Percentiles rank a stretch among this genome's conserved stretches.
phyloP scores from a whole-genome alignment of 2,888 invertebrate genomes.

The Tetragonisca angustula region DNA sequence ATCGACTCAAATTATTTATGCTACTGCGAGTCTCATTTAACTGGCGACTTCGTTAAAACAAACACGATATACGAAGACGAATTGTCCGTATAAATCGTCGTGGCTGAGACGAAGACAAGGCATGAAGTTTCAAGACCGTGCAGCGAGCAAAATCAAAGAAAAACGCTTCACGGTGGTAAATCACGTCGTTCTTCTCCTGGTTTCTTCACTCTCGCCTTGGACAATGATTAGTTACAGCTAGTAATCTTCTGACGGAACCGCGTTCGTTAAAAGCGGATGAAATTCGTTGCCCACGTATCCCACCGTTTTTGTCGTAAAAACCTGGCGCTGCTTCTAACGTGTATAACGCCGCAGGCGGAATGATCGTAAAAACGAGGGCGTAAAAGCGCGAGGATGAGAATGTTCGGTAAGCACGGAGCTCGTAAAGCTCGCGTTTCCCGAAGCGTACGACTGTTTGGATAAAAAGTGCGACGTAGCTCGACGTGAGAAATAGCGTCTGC shows the following conservation, averaged over 20 bases:
- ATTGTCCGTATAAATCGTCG: too few species aligned
- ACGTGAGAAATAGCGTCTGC: conserved; percentile 15
- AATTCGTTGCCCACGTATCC: background rate
- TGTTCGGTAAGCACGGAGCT: background rate
- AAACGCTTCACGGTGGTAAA: background rate
- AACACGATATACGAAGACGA: too few species aligned
- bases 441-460: conserved; percentile 14
- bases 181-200: too few species aligned
- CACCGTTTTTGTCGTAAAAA: background rate
- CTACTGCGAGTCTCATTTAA: too few species aligned
- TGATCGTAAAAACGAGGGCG: conserved; percentile 28
- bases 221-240: background rate
- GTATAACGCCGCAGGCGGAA: background rate
- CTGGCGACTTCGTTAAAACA: too few species aligned
- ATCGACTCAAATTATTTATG: too few species aligned
- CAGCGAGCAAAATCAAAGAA: background rate
- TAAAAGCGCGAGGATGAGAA: conserved; percentile 12
- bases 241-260: background rate
- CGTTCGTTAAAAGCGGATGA: background rate
- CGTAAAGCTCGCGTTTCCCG: conserved; percentile 12
- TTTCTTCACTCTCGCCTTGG: background rate
- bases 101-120: too few species aligned
- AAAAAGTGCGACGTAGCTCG: conserved; percentile 11
- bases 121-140: background rate
- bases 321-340: background rate